Conservation (phyloP, 2,888 invertebrate genomes). For the Lasioglossum lativentre region DNA sequence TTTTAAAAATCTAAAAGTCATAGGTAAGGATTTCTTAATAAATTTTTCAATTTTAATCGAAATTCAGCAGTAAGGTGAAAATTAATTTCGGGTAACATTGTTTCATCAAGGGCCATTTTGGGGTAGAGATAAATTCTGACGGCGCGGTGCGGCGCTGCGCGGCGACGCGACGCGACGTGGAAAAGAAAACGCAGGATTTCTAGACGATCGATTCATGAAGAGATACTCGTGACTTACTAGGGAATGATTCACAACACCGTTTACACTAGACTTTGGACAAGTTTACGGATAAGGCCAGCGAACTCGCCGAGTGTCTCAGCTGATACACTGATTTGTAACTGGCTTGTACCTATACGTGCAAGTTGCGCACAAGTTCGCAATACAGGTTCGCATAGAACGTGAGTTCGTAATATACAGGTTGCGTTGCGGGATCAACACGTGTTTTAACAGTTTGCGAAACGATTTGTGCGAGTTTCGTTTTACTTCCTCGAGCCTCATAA, state of each 20-base stretch:
- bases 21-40: background rate
- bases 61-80: no score
- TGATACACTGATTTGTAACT: slow-evolving; percentile 26
- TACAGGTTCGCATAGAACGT: background rate
- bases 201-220: background rate
- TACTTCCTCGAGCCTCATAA: background rate
- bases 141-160: no score
- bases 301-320: slow-evolving; percentile 21
- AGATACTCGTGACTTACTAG: slow-evolving; percentile 17
- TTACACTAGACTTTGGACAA: slow-evolving; percentile 69
- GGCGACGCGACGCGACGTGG: no score
- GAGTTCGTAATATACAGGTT: background rate
- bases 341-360: background rate
- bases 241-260: slow-evolving; percentile 58
- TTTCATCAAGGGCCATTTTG: no score
- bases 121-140: background rate
- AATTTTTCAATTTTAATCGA: background rate
- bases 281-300: slow-evolving; percentile 68
- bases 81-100: no score
- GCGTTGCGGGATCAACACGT: background rate
- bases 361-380: background rate
- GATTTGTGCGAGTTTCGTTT: background rate
- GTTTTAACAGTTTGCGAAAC: background rate
- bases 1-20: background rate
- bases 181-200: slow-evolving; percentile 5